Evolutionary conservation across 2,113 vertebrate genomes (phyloP).

Genomic region (Bubo blakistoni): DNA sequence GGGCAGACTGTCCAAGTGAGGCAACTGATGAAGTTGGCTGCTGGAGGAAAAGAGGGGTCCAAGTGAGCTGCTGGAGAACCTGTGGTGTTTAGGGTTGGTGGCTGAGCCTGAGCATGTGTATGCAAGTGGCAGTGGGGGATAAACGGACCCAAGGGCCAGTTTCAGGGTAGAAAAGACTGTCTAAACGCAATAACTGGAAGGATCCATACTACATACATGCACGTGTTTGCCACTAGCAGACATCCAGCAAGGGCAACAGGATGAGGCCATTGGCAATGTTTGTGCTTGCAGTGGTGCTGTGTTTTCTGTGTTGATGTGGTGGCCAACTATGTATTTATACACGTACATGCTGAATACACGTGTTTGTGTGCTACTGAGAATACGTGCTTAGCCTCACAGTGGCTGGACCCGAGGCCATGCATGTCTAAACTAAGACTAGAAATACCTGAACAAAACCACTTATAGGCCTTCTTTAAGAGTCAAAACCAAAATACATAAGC

Average conservation of each 20-base stretch:
- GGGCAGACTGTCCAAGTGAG: fast-evolving
- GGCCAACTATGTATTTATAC: neutral
- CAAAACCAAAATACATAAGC: neutral
- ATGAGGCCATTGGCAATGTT: fast-evolving
- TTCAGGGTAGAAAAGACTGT: fast-evolving
- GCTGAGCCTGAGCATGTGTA: fast-evolving
- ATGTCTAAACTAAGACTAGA: neutral
- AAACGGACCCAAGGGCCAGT: fast-evolving
- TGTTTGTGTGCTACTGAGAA: neutral
- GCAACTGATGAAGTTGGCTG: neutral
- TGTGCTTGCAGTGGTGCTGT: neutral
- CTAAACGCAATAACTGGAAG: neutral
- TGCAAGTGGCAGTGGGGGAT: neutral
- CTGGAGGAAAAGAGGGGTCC: neutral
- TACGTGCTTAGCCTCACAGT: neutral
- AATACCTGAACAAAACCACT: neutral
- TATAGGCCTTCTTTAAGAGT: neutral
- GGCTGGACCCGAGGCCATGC: neutral
- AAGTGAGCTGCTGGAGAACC: neutral
- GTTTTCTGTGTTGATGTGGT: neutral
- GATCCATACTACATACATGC: fast-evolving
- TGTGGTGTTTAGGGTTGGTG: neutral
- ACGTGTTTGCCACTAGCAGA: neutral
- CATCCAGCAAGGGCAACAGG: neutral
- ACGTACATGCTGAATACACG: fast-evolving